Evolutionary conservation across 2,113 vertebrate genomes (phyloP).

Genomic region (Hylia prasina): DNA sequence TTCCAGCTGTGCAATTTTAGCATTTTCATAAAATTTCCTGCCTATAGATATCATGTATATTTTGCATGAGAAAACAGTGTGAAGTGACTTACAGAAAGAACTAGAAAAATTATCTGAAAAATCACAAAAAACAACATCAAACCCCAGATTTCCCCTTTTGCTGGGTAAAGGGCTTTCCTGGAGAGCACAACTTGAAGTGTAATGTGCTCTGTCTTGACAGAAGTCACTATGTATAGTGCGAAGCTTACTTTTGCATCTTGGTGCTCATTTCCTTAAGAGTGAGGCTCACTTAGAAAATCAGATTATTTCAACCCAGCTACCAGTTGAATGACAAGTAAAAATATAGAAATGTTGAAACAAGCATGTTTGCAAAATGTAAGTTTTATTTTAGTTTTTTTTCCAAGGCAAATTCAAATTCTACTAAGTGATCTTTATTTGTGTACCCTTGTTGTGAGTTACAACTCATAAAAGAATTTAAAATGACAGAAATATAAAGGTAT

Average conservation of each 20-base stretch:
- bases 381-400: background rate
- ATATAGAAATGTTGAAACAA: background rate
- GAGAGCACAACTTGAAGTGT: background rate
- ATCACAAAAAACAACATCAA: background rate
- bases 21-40: background rate
- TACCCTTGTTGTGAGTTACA: background rate
- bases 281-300: background rate
- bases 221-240: background rate
- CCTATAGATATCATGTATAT: background rate
- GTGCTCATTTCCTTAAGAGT: background rate
- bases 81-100: background rate
- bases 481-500: background rate
- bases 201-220: background rate
- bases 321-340: background rate
- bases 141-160: background rate
- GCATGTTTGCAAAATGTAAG: background rate
- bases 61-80: background rate
- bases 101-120: background rate
- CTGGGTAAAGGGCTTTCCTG: background rate
- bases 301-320: background rate
- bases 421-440: background rate
- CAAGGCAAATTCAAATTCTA: background rate
- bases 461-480: background rate
- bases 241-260: background rate
- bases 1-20: background rate